Conservation (phyloP, 2,113 vertebrate genomes). For the Holacanthus passer region DNA sequence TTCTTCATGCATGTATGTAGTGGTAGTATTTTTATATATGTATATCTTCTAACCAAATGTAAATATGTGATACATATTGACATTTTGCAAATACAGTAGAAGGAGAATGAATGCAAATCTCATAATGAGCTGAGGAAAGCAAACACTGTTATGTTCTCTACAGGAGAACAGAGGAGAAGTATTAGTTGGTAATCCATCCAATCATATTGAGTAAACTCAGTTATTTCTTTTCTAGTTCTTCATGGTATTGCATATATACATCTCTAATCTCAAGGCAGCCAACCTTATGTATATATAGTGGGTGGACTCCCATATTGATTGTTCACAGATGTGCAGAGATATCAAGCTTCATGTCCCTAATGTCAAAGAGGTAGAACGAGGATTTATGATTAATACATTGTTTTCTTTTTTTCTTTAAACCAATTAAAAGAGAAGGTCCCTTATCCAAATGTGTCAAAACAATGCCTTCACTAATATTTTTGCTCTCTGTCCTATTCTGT, state of each 20-base stretch:
- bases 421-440: conserved; percentile 1
- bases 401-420: conserved; percentile 9
- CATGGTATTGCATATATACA: not conserved
- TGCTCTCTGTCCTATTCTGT: not conserved
- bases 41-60: too few species aligned
- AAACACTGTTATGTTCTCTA: not conserved
- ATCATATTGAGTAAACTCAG: not conserved
- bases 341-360: conserved; percentile 1
- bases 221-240: not conserved
- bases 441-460: not conserved
- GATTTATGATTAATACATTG: conserved; percentile 21
- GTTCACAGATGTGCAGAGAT: conserved; percentile 39
- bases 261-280: conserved; percentile 12
- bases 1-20: not conserved
- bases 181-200: not conserved
- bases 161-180: too few species aligned
- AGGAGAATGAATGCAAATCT: not conserved
- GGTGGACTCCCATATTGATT: conserved; percentile 55
- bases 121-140: not conserved
- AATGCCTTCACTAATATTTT: not conserved
- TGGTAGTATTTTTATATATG: too few species aligned
- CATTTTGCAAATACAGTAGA: not conserved
- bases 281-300: conserved; percentile 25
- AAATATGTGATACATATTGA: not conserved
- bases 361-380: conserved; percentile 7